Evolutionary conservation across 2,113 vertebrate species (phyloP), one percentile per base, ranked within the genome.

Genomic region (Ictidomys tridecemlineatus): DNA sequence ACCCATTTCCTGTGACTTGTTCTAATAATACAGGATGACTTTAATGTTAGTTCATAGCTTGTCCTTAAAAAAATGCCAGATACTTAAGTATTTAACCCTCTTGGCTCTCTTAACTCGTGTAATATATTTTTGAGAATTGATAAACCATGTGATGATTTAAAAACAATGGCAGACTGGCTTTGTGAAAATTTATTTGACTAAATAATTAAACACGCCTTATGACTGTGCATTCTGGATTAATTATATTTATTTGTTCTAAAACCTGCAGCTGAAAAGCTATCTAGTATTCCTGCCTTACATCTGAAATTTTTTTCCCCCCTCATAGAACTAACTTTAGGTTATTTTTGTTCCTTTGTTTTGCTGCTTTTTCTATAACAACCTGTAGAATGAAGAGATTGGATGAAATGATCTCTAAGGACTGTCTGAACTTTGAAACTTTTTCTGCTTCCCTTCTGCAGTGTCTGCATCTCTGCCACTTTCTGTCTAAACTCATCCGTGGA

Each of bases 11-110:
- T 98, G 88, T 88, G 12, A 97, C 88, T 97, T 97, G 93, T 97
- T 97, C 97, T 97, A 97, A 97, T 98, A 98, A 98, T 97, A 95
- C 85, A 95, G 82, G 82, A 94, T 97, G 90, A 92, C 95, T 98
- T 97, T 95, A 96, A 97, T 97, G 97, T 77, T 97, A 51, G 34
- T 79, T 97, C 85, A 73, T 93, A 85, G 80, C 92, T 97, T 97
- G 83, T 56, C 92, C 94, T 98, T 96, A 90, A 92, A 94, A 96
- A 90, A 97, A 77, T 93, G 83, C 77, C 74, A 92, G 37, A 32
- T 94, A 34, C 89, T 95, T 86, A 80, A 84, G 51, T 48, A 10
- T 48, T 96, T 96, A 97, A 95, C 85, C 95, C 42, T 89, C 73
- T 93, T 86, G 10, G 58, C 42, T 37, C 22, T 73, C 42, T 84